Base-by-base conservation (phyloP, 2,888 invertebrate genomes). In the Cetonia aurata region DNA sequence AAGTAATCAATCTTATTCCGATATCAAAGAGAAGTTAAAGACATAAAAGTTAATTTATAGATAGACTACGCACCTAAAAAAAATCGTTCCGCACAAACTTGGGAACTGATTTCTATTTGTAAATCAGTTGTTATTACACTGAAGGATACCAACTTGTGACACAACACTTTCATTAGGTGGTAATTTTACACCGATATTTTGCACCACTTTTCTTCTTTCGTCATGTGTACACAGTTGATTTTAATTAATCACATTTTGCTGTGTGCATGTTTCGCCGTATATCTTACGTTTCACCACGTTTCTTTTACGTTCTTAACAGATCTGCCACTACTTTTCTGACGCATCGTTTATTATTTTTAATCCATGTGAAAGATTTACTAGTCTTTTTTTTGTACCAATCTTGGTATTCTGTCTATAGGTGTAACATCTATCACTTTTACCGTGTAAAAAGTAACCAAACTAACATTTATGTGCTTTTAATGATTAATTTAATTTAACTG, bases 121-220 rank as follows among this genome's bases (percentile, higher is more conserved):
- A 78, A 80, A 80, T 82, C 82, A 80, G 81, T 81, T 82, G 83
- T 82, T 83, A 83, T 83, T 83, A 83, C 81, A 82, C 82, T 76
- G 74, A 65, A 72, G 56, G 69, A 25, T 25, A 25, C 3, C 4
- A 25, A 25, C 25, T 25, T 25, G 4, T 25, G 25, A 25, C 25
- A 25, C 25, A 25, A 25, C 25, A 25, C 25, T 25, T 25, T 25
- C 25, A 25, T 3, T 25, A 25, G 25, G 25, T 25, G 25, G 25
- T 25, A 25, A 25, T 25, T 25, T 25, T 25, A 25, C 25, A 25
- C 1, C 4, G 25, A 25, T 25, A 25, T 25, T 25, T 15, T 12
- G 62, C 62, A 62, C 25, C 62, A 15, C 31, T 46, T 60, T 60
- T 59, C 42, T 44, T 13, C 19, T 15, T 62, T 33, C 62, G 46